Percentiles rank a stretch among this genome's conserved stretches.
Evolutionary conservation across 2,888 invertebrate species (phyloP).

Genomic region (Drosophila merina): DNA sequence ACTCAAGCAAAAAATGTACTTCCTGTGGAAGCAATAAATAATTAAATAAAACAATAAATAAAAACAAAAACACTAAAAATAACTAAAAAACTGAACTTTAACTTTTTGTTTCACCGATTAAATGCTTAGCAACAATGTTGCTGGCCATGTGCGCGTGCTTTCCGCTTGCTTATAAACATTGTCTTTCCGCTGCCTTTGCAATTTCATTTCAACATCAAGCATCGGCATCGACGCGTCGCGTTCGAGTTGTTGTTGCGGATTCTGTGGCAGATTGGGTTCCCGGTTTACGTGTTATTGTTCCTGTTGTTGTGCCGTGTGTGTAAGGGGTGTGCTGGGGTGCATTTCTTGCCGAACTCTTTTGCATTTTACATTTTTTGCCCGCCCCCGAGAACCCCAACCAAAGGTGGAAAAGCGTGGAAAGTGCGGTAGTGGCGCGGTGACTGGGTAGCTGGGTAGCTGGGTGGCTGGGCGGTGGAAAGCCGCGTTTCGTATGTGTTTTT

Average conservation of each 20-base stretch:
- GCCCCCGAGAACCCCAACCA: slow-evolving; percentile 8
- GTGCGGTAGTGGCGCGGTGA: not conserved
- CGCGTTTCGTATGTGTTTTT: slow-evolving; percentile 19
- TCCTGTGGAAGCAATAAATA: not conserved
- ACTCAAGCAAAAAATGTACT: not conserved
- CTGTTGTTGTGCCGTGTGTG: not conserved
- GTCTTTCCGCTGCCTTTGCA: slow-evolving; percentile 38
- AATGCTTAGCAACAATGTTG: slow-evolving; percentile 14
- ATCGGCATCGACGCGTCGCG: slow-evolving; percentile 64
- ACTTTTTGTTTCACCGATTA: not conserved
- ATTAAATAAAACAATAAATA: not conserved
- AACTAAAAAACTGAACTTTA: not conserved
- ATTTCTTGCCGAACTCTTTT: slow-evolving; percentile 56
- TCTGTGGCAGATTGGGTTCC: slow-evolving; percentile 4
- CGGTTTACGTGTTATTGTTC: slow-evolving; percentile 12
- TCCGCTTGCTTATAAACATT: slow-evolving; percentile 24
- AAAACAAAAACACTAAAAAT: not conserved
- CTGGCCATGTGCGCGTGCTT: slow-evolving; percentile 29
- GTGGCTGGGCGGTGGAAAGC: slow-evolving; percentile 9
- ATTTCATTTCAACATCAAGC: slow-evolving; percentile 47
- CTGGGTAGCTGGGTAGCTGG: slow-evolving; percentile 12
- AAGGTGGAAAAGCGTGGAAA: slow-evolving; percentile 14
- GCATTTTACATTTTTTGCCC: slow-evolving; percentile 60
- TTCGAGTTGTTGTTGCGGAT: slow-evolving; percentile 34
- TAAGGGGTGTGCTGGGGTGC: slow-evolving; percentile 34